Evolutionary conservation across 2,888 invertebrate species (phyloP).

Genomic region (Pterobdella sp.): DNA sequence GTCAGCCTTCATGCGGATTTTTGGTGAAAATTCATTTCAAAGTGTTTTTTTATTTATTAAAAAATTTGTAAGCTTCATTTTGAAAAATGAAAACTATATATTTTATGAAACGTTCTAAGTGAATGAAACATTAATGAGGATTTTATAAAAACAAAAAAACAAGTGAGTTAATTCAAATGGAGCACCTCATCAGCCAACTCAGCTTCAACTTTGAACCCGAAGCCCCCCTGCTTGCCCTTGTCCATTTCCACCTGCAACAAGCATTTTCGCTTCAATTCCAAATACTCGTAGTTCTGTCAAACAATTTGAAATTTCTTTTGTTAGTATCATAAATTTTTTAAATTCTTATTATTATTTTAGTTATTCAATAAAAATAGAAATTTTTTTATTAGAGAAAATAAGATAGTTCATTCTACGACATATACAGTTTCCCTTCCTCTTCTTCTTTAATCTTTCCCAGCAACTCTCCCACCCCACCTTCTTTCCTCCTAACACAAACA

Average conservation of each 20-base stretch:
- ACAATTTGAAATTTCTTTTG: not conserved
- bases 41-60: too few relatives aligned
- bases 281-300: conserved; percentile 47
- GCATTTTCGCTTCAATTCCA: conserved; percentile 92
- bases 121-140: not conserved
- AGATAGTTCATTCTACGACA: not conserved
- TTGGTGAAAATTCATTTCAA: not conserved
- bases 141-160: not conserved
- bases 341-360: not conserved
- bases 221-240: conserved; percentile 81
- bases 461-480: not conserved
- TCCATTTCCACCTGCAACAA: conserved; percentile 90
- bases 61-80: too few relatives aligned
- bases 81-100: too few relatives aligned
- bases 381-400: not conserved
- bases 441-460: not conserved
- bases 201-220: conserved; percentile 95
- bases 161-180: too few relatives aligned
- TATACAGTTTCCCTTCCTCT: not conserved
- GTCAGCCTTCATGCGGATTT: conserved; percentile 59
- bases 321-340: not conserved
- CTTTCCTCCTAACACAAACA: not conserved
- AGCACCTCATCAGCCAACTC: conserved; percentile 85
- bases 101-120: too few relatives aligned
- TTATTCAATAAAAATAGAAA: not conserved